Evolutionary conservation across 2,113 vertebrate species (phyloP).

Genomic region (Haliaeetus leucogaster): DNA sequence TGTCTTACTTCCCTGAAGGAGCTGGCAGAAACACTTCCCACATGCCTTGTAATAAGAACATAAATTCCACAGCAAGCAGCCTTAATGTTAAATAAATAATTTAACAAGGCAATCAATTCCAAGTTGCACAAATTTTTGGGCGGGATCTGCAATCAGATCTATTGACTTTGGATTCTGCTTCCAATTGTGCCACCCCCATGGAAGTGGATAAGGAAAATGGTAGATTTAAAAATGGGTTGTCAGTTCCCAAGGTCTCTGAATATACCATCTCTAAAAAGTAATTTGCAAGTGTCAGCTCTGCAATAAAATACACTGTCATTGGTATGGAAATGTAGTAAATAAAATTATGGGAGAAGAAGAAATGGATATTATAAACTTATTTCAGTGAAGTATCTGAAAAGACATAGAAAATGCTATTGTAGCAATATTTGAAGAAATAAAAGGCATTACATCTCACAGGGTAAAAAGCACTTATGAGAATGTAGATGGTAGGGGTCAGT

Average conservation of each 20-base stretch:
- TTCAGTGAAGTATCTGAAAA: neutral
- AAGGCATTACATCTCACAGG: neutral
- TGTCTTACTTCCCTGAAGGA: neutral
- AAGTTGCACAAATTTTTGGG: neutral
- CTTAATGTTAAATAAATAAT: neutral
- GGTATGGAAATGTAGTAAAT: neutral
- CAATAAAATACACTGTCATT: neutral
- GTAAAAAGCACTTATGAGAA: neutral
- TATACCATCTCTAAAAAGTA: neutral
- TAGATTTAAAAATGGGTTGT: neutral
- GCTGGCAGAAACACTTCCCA: neutral
- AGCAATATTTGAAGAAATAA: neutral
- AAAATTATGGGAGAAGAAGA: neutral
- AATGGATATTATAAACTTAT: neutral
- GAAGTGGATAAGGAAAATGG: neutral
- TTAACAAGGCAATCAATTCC: neutral
- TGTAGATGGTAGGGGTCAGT: neutral
- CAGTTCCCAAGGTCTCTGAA: neutral
- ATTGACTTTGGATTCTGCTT: neutral
- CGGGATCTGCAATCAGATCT: neutral
- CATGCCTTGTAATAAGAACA: neutral
- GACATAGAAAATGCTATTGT: neutral
- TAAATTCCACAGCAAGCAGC: neutral
- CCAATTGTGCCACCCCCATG: neutral
- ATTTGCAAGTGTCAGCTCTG: neutral